Base-by-base conservation (phyloP, 2,113 vertebrate genomes). In the Microcebus tavaratra region DNA sequence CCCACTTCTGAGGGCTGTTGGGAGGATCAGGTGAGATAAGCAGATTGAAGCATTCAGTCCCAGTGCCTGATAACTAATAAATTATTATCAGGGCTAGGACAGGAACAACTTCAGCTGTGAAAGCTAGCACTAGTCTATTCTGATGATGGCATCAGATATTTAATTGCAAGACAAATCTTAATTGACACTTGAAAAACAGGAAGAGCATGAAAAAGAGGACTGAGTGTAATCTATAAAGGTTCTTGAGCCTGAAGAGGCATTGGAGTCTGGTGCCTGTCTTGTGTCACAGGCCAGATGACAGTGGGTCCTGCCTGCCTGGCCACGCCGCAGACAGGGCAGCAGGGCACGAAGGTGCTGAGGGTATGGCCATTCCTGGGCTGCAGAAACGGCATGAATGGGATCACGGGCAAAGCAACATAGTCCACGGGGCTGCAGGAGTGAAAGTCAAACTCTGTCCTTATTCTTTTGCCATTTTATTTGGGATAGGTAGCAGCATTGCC, bases 401-500 rank as follows among this genome's bases (percentile, higher is more conserved):
- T 53, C 0, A 73, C 14, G 72, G 76, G 53, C 57, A 9, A 3
- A 93, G 36, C 29, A 94, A 45, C 45, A 90, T 12, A 97, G 96
- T 81, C 53, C 92, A 61, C 39, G 72, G 6, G 0, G 27, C 75
- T 96, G 89, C 76, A 95, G 68, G 70, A 91, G 59, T 95, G 57
- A 83, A 96, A 95, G 63, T 97, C 96, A 68, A 93, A 94, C 36
- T 6, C 0, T 82, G 81, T 92, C 39, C 91, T 97, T 92, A 85
- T 97, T 97, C 92, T 95, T 95, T 91, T 20, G 68, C 50, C 59
- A 29, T 81, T 92, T 3, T 0, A 96, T 95, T 97, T 85, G 92
- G 90, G 79, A 85, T 96, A 96, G 90, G 94, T 87, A 97, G 73
- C 93, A 97, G 95, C 91, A 89, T 79, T 93, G 95, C 90, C 67